phyloP scores from a whole-genome alignment of 2,797 vertebrate species.

The Leptodactylus fallax region DNA sequence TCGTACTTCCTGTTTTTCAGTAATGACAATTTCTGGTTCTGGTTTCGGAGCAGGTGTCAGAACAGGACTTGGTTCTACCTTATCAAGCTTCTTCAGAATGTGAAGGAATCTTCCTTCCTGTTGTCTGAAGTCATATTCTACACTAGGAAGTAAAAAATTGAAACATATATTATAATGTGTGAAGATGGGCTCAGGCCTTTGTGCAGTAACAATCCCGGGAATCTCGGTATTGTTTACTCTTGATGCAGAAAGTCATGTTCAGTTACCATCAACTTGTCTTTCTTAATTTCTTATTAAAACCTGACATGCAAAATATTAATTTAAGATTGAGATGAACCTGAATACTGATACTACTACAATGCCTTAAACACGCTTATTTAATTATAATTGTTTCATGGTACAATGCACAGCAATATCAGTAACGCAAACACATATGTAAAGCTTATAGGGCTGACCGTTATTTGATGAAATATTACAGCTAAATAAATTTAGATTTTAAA shows the following conservation, averaged over 20 bases:
- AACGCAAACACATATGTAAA: background rate
- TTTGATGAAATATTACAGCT: too few species aligned
- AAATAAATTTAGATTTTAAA: too few species aligned
- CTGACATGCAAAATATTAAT: background rate
- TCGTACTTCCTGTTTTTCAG: constrained; percentile 76
- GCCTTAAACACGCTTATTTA: background rate
- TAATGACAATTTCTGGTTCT: constrained; percentile 68
- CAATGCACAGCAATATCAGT: background rate
- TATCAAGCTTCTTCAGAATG: constrained; percentile 70
- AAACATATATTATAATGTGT: constrained; percentile 16
- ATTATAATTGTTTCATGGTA: background rate
- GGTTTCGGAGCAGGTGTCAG: constrained; percentile 70
- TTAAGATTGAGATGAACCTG: too few species aligned
- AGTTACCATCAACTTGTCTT: background rate
- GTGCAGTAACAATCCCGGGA: background rate
- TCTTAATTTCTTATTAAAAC: background rate
- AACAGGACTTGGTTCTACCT: constrained; percentile 67
- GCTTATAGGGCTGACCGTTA: too few species aligned
- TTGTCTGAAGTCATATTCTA: constrained; percentile 75
- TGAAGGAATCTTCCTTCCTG: constrained; percentile 72
- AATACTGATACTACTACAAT: background rate
- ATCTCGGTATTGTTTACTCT: background rate
- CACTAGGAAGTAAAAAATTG: constrained; percentile 63
- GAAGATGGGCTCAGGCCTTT: background rate
- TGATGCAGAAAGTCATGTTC: background rate